These are phyloP conservation scores for Heteropelma amictum DNA, from an alignment of 2,888 invertebrate genomes.

Conservation along the genomic window DNA sequence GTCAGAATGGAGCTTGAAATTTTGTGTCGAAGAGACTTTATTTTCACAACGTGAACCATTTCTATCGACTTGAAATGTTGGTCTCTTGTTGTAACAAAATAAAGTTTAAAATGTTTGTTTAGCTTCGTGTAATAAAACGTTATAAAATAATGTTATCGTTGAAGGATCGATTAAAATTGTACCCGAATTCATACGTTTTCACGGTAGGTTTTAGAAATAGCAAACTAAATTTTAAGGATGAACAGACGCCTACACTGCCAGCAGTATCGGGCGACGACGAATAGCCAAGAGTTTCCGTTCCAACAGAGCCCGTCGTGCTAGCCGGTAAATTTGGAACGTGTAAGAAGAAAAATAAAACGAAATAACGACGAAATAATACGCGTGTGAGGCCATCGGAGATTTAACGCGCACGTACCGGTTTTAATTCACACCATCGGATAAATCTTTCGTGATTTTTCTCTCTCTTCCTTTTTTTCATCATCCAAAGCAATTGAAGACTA, in stretches of 20 bases:
- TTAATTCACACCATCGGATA: conserved; percentile 28
- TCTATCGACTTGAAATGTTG: background rate
- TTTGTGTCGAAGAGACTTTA: too few species aligned
- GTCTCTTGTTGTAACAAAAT: background rate
- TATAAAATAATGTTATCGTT: background rate
- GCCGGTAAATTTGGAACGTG: background rate
- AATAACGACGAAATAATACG: background rate
- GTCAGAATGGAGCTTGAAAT: conserved; percentile 4
- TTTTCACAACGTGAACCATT: too few species aligned
- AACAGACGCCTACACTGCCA: conserved; percentile 68
- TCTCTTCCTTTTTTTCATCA: conserved; percentile 25
- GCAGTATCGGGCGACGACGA: conserved; percentile 68
- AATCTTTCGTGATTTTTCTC: conserved; percentile 16
- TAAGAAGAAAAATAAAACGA: background rate
- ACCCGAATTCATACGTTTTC: background rate
- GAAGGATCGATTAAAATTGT: background rate
- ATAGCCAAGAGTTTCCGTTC: conserved; percentile 29
- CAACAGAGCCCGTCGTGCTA: background rate
- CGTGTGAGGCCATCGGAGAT: conserved; percentile 49
- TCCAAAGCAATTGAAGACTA: conserved; percentile 29
- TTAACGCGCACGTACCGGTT: conserved; percentile 49
- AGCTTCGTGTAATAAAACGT: conserved; percentile 17
- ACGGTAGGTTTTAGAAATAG: background rate
- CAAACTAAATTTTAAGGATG: too few species aligned
- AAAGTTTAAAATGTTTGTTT: background rate